These are phyloP conservation scores for Pantelozetes paolii DNA, from an alignment of 2,888 invertebrate species.

Conservation along the genomic window DNA sequence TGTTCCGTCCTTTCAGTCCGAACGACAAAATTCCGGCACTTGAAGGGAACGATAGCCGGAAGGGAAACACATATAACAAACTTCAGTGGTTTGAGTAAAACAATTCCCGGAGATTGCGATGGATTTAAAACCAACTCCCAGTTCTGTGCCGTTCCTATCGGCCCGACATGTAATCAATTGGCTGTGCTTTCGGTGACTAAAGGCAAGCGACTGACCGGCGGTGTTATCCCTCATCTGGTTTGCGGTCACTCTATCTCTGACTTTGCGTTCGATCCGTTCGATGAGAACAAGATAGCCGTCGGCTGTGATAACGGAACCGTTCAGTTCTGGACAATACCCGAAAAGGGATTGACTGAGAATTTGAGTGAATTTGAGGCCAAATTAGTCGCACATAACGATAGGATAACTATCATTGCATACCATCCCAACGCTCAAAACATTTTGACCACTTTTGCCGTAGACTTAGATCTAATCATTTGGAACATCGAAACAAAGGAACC, in stretches of 20 bases:
- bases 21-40: slow-evolving; percentile 85
- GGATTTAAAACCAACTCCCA: slow-evolving; percentile 84
- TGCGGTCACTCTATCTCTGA: slow-evolving; percentile 86
- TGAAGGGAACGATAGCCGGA: slow-evolving; percentile 84
- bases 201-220: slow-evolving; percentile 71
- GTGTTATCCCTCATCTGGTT: slow-evolving; percentile 78
- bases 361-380: slow-evolving; percentile 65
- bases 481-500: slow-evolving; percentile 60
- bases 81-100: slow-evolving; percentile 79
- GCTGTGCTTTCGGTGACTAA: slow-evolving; percentile 76
- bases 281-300: slow-evolving; percentile 70
- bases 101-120: slow-evolving; percentile 89
- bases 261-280: slow-evolving; percentile 91
- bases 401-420: slow-evolving; percentile 83
- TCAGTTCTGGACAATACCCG: slow-evolving; percentile 72
- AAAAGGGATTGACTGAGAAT: slow-evolving; percentile 68
- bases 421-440: slow-evolving; percentile 84
- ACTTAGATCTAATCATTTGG: slow-evolving; percentile 84
- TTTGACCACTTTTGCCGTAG: slow-evolving; percentile 81
- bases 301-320: slow-evolving; percentile 82
- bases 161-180: slow-evolving; percentile 84
- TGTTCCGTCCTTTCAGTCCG: slow-evolving; percentile 58
- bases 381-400: slow-evolving; percentile 71
- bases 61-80: slow-evolving; percentile 89
- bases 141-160: slow-evolving; percentile 81